Conservation (phyloP, 2,888 invertebrate genomes). For the Melieria crassipennis region DNA sequence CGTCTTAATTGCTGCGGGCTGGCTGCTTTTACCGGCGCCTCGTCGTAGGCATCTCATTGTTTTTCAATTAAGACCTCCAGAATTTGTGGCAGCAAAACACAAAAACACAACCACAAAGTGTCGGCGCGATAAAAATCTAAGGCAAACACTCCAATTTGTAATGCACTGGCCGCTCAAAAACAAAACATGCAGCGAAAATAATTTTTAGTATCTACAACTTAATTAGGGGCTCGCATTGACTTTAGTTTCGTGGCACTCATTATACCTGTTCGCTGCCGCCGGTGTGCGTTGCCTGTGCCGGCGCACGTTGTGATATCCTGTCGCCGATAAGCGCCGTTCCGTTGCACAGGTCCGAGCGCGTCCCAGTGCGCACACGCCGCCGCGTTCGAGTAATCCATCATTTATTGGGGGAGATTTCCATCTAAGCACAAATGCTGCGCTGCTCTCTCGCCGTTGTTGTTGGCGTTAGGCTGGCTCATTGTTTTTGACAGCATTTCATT, state of each 20-base stretch:
- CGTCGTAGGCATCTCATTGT: conserved; percentile 15
- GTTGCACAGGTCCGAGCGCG: conserved; percentile 5
- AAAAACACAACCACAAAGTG: conserved; percentile 18
- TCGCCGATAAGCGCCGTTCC: not conserved
- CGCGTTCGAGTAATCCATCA: conserved; percentile 53
- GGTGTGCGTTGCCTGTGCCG: not conserved
- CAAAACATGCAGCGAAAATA: not conserved
- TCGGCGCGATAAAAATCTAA: conserved; percentile 31
- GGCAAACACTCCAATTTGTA: conserved; percentile 32
- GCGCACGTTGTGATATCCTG: conserved; percentile 11
- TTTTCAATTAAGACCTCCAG: conserved; percentile 31
- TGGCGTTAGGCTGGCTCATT: not conserved
- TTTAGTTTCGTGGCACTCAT: conserved; percentile 17
- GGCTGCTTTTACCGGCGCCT: not conserved
- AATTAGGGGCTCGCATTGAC: conserved; percentile 19
- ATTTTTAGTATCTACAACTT: conserved; percentile 15
- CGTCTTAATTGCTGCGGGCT: not conserved
- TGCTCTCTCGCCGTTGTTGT: conserved; percentile 2
- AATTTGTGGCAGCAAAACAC: conserved; percentile 18
- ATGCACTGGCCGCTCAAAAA: not conserved
- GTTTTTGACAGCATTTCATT: conserved; percentile 40
- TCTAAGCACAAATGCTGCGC: conserved; percentile 31
- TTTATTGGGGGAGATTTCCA: conserved; percentile 48
- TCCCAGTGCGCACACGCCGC: conserved; percentile 15
- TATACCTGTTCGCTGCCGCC: too few relatives aligned